These are phyloP conservation scores for Crenuchus spilurus DNA, from an alignment of 2,797 vertebrate genomes.

Conservation along the genomic window DNA sequence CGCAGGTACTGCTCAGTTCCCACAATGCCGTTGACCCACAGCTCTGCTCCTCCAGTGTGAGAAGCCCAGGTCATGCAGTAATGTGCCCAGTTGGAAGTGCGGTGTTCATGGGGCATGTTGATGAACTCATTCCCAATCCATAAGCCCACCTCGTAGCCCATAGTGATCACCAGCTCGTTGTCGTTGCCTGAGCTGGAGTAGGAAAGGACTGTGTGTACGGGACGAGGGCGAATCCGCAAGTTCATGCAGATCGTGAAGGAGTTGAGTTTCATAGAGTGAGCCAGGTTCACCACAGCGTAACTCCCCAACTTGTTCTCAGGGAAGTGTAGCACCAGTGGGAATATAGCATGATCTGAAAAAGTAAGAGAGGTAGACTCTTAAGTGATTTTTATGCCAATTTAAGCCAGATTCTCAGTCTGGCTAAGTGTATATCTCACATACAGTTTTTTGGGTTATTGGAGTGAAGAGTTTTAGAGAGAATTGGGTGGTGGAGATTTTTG, in stretches of 20 bases:
- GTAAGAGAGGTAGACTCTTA: not conserved
- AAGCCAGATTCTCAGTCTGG: too few species aligned
- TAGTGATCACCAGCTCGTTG: conserved; percentile 78
- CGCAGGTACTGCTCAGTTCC: conserved; percentile 69
- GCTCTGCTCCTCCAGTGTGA: conserved; percentile 62
- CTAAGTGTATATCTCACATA: too few species aligned
- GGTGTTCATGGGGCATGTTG: conserved; percentile 74
- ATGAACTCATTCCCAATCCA: conserved; percentile 80
- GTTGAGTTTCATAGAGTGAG: conserved; percentile 66
- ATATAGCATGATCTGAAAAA: conserved; percentile 62
- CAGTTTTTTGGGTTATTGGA: too few species aligned
- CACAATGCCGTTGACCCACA: conserved; percentile 82
- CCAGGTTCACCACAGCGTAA: conserved; percentile 71
- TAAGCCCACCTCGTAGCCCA: conserved; percentile 74
- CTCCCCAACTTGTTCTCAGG: conserved; percentile 68
- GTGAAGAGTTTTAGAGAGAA: too few species aligned
- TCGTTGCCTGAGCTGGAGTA: conserved; percentile 75
- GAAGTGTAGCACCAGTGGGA: conserved; percentile 83
- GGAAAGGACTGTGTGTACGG: conserved; percentile 77
- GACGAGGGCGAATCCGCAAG: conserved; percentile 53
- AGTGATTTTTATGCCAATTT: not conserved
- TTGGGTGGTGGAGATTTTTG: too few species aligned
- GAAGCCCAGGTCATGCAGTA: conserved; percentile 83
- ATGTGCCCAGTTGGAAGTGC: conserved; percentile 75
- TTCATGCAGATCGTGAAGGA: conserved; percentile 83